Evolutionary conservation across 2,888 invertebrate genomes (phyloP).

Genomic region (Conomelus anceps): DNA sequence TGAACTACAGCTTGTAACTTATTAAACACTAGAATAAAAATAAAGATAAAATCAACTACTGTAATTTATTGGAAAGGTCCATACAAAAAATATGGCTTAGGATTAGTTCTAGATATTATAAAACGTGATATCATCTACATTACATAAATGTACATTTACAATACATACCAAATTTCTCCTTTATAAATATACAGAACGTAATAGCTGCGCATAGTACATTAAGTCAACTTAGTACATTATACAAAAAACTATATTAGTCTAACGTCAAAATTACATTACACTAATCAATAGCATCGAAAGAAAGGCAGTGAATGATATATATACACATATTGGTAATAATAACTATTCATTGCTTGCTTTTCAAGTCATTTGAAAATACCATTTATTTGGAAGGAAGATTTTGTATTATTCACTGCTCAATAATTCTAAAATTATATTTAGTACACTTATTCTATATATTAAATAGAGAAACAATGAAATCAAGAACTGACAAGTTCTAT

Average conservation of each 20-base stretch:
- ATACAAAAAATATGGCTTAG: neutral
- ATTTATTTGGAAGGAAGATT: neutral
- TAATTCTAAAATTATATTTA: neutral
- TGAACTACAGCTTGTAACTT: neutral
- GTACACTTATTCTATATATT: too few relatives aligned
- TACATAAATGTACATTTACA: neutral
- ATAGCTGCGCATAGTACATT: neutral
- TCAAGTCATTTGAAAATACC: neutral
- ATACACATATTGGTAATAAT: neutral
- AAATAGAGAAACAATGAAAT: too few relatives aligned
- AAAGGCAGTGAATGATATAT: neutral
- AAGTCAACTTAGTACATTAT: neutral
- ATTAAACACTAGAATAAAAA: too few relatives aligned
- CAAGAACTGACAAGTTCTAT: too few relatives aligned
- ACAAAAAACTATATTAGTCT: neutral
- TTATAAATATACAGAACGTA: neutral
- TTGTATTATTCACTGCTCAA: neutral
- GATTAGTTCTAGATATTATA: neutral
- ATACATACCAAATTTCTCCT: neutral
- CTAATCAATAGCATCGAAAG: neutral
- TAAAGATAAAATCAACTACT: neutral
- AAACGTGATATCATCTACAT: neutral
- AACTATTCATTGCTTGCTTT: neutral
- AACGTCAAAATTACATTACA: neutral
- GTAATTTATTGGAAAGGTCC: neutral